Conservation (phyloP, 2,888 invertebrate species). For the Pardosa pseudoannulata region DNA sequence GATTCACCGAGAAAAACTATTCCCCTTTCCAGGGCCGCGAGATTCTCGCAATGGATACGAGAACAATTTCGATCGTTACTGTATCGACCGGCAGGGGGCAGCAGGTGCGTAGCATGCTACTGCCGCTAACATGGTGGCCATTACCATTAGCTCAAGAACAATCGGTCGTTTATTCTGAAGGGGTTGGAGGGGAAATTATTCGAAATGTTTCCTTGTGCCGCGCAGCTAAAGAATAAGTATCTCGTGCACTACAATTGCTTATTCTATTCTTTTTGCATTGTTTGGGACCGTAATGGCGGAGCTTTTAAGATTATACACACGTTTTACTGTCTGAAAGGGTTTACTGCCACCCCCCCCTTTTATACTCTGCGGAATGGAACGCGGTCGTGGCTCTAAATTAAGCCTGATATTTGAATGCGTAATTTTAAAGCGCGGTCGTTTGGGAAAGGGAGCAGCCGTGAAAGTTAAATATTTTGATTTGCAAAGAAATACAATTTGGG, state of each 20-base stretch:
- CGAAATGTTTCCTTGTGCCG: constrained; percentile 52
- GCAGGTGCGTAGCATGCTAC: constrained; percentile 46
- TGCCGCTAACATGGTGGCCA: constrained; percentile 37
- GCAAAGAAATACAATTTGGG: constrained; percentile 2
- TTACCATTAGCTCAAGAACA: constrained; percentile 67
- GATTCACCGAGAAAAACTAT: constrained; percentile 16
- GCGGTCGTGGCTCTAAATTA: neutral
- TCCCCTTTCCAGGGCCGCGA: constrained; percentile 16
- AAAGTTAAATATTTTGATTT: constrained; percentile 10
- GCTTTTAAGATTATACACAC: constrained; percentile 15
- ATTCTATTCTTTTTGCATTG: constrained; percentile 24
- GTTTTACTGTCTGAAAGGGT: neutral
- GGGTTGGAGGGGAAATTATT: constrained; percentile 51
- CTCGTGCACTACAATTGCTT: constrained; percentile 17
- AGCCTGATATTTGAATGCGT: constrained; percentile 9
- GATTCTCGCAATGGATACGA: constrained; percentile 39
- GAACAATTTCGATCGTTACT: constrained; percentile 52
- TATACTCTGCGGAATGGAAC: neutral
- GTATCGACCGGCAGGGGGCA: constrained; percentile 68
- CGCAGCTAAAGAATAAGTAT: constrained; percentile 55
- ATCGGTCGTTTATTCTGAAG: constrained; percentile 50
- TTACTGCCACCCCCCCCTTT: neutral
- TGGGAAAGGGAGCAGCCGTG: neutral
- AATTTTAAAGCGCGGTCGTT: constrained; percentile 15
- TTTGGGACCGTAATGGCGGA: neutral